These are phyloP conservation scores for Triplophysa yarkandensis DNA, from an alignment of 2,797 vertebrate species.

Conservation along the genomic window DNA sequence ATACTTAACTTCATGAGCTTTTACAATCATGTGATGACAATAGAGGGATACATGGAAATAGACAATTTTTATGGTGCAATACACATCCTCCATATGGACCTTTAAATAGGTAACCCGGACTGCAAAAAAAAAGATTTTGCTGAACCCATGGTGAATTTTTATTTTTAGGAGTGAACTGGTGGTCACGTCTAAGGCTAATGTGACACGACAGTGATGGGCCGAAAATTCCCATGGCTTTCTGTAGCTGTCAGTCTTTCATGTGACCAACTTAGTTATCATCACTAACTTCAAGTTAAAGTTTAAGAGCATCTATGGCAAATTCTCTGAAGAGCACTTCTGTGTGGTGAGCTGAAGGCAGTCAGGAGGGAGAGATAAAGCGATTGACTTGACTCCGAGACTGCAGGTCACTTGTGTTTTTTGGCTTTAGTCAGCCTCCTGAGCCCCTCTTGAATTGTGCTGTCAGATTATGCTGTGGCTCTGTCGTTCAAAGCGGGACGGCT, in stretches of 20 bases:
- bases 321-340: slow-evolving; percentile 33
- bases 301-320: slow-evolving; percentile 25
- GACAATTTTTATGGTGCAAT: no score
- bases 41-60: not conserved
- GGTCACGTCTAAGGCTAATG: slow-evolving; percentile 8
- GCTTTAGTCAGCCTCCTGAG: slow-evolving; percentile 29
- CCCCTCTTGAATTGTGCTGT: slow-evolving; percentile 18
- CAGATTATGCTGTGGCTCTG: slow-evolving; percentile 24
- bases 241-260: slow-evolving; percentile 25
- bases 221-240: slow-evolving; percentile 4
- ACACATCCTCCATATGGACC: no score
- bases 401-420: slow-evolving; percentile 43
- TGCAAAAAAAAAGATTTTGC: not conserved
- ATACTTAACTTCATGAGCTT: not conserved
- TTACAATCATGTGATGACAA: slow-evolving; percentile 19
- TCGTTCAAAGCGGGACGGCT: slow-evolving; percentile 23
- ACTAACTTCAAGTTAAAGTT: slow-evolving; percentile 17
- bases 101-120: no score
- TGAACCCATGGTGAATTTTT: not conserved
- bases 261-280: slow-evolving; percentile 10
- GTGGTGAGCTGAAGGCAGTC: slow-evolving; percentile 28
- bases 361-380: slow-evolving; percentile 42
- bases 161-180: not conserved
- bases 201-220: slow-evolving; percentile 19
- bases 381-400: slow-evolving; percentile 35